phyloP scores from a whole-genome alignment of 64 coral and sea anemone genomes.

The Catalaphyllia jardinei region DNA sequence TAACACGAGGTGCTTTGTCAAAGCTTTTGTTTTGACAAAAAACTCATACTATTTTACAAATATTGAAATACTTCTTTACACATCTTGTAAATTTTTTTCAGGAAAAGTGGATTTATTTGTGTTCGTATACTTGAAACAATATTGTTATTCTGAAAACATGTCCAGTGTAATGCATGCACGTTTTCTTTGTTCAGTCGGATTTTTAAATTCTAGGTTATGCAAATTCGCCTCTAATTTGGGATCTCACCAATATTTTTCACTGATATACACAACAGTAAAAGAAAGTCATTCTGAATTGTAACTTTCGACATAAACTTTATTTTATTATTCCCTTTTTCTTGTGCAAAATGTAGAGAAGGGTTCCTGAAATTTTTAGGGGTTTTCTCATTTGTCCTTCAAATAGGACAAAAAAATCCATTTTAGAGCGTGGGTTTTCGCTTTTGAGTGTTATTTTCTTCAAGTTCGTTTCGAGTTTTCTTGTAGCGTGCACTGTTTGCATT shows the following conservation, averaged over 20 bases:
- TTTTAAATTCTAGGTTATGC: background rate
- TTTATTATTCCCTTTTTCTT: too few relatives aligned
- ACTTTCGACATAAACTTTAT: too few relatives aligned
- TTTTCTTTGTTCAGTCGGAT: background rate
- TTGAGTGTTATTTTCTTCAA: background rate
- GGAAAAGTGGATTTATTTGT: background rate
- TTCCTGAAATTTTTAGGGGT: too few relatives aligned
- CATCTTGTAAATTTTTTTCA: background rate
- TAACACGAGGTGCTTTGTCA: background rate
- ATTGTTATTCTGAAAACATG: background rate
- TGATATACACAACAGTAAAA: background rate
- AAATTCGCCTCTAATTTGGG: conserved; percentile 7
- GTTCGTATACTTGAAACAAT: background rate
- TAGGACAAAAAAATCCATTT: background rate
- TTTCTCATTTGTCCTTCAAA: too few relatives aligned
- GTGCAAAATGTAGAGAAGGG: too few relatives aligned
- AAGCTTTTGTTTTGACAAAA: background rate
- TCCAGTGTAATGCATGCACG: background rate
- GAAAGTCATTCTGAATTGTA: too few relatives aligned
- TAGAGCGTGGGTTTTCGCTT: background rate
- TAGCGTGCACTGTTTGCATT: background rate
- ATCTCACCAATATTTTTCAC: background rate
- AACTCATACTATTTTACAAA: background rate
- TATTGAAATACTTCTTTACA: background rate
- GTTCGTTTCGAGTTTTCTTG: background rate